phyloP scores from a whole-genome alignment of 2,113 vertebrate genomes.

The Equus przewalskii region DNA sequence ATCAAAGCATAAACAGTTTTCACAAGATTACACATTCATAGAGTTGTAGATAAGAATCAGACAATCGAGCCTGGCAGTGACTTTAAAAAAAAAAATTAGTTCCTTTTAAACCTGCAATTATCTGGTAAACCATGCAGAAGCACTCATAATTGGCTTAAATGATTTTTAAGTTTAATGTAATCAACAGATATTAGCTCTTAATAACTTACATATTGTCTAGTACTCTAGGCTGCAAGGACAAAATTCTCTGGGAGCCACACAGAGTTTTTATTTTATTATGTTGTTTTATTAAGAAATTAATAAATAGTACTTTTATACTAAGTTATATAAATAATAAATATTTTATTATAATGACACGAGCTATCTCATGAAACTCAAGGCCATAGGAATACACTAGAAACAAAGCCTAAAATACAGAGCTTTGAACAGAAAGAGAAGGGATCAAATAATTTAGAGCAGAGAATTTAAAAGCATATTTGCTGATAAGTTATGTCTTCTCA shows the following conservation, averaged over 20 bases:
- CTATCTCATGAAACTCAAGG: not conserved
- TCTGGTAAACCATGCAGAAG: not conserved
- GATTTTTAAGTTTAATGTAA: not conserved
- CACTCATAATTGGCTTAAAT: not conserved
- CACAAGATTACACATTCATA: not conserved
- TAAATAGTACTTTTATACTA: not conserved
- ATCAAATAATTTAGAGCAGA: not conserved
- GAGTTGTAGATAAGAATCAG: not conserved
- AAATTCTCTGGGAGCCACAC: not conserved
- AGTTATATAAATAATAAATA: not conserved
- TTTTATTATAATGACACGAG: not conserved
- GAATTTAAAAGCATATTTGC: not conserved
- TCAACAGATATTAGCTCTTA: not conserved
- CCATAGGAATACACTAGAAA: not conserved
- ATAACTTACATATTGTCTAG: not conserved
- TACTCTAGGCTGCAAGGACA: not conserved
- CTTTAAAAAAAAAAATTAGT: not conserved
- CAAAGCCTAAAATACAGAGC: not conserved
- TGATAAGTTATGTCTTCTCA: not conserved
- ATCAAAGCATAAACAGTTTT: not conserved
- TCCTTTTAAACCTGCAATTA: not conserved
- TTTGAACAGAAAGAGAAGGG: not conserved
- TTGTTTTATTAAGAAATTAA: not conserved
- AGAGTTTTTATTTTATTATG: not conserved
- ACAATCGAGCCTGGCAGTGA: rapidly evolving